These are phyloP conservation scores for Pantherophis vulpinus DNA, from an alignment of 2,797 vertebrate genomes.

Conservation along the genomic window DNA sequence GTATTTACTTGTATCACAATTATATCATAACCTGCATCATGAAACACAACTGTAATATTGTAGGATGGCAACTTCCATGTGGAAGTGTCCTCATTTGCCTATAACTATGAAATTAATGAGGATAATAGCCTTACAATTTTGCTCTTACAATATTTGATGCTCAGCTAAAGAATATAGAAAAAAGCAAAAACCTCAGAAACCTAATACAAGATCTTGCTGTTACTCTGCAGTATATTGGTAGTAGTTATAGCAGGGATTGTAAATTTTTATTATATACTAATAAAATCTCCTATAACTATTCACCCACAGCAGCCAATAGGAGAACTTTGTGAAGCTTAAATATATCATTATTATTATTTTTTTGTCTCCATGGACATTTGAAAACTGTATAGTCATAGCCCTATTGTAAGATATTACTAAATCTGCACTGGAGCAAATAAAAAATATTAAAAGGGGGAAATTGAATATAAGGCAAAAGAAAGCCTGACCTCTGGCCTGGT, in stretches of 20 bases:
- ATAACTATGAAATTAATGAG: neutral
- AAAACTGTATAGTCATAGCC: neutral
- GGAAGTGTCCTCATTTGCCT: neutral
- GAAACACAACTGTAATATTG: neutral
- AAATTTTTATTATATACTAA: neutral
- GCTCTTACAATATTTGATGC: neutral
- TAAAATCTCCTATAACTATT: neutral
- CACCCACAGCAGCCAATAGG: neutral
- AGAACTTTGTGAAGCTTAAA: neutral
- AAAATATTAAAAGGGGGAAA: conserved; percentile 9
- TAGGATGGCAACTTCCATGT: neutral
- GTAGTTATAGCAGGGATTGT: neutral
- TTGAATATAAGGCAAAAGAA: conserved; percentile 26
- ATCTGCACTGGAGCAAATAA: neutral
- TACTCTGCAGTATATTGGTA: neutral
- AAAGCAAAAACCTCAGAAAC: neutral
- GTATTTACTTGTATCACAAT: neutral
- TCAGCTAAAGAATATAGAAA: neutral
- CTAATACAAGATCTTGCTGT: neutral
- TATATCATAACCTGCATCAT: neutral
- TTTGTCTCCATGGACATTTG: neutral
- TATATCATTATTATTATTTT: neutral
- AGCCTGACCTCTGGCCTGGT: neutral
- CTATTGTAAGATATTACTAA: neutral
- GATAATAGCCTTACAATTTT: neutral